Conservation (phyloP, 2,113 vertebrate species). For the Rhinolophus ferrumequinum region DNA sequence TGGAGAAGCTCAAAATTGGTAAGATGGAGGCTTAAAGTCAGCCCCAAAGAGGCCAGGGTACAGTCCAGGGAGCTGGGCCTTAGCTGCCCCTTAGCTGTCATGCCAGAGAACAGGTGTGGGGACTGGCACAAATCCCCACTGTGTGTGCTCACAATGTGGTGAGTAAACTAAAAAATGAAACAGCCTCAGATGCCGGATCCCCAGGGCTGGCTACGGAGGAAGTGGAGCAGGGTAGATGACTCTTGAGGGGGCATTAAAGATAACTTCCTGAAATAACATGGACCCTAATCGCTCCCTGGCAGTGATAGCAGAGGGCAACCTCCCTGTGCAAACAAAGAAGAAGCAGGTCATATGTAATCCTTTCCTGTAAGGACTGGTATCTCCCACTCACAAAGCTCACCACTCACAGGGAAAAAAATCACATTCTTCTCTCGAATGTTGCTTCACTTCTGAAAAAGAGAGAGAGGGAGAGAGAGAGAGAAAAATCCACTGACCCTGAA, state of each 20-base stretch:
- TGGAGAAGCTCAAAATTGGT: not conserved
- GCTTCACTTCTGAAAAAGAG: not conserved
- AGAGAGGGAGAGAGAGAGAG: slow-evolving; percentile 56
- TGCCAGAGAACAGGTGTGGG: no score
- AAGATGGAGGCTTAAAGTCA: not conserved
- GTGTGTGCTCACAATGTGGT: no score
- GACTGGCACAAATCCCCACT: not conserved
- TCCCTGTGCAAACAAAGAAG: not conserved
- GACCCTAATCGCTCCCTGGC: not conserved
- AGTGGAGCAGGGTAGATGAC: not conserved
- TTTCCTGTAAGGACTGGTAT: not conserved
- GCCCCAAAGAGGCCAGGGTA: fast-evolving
- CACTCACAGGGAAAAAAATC: not conserved
- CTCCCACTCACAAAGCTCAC: not conserved
- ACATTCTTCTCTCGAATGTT: slow-evolving; percentile 47
- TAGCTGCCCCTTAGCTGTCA: not conserved
- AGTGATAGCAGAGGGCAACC: not conserved
- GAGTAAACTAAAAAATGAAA: not conserved
- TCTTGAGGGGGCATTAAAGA: not conserved
- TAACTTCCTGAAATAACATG: not conserved
- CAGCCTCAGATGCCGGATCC: not conserved
- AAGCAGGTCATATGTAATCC: no score
- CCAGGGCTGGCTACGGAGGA: not conserved
- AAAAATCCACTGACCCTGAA: slow-evolving; percentile 84
- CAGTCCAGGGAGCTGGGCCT: not conserved